Base-by-base conservation (phyloP, 1,140 invertebrate species). In the Saccostrea cuccullata region DNA sequence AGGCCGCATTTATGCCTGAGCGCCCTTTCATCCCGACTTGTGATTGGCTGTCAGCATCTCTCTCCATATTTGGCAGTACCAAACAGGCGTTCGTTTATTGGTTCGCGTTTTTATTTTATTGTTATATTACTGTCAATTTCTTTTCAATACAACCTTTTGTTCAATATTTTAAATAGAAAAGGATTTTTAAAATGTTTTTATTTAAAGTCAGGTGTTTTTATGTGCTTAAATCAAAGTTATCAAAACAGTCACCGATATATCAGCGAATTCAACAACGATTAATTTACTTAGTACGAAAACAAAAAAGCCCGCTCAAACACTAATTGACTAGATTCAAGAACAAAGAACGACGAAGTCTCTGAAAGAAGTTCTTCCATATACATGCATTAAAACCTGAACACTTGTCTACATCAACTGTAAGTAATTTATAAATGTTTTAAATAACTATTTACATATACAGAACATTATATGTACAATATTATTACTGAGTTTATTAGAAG, bases 31-130 rank as follows among this genome's bases (percentile, higher is more conserved):
- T 11, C 23, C 64, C 20, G 56, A 58, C 64, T 23, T 26, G 3
- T 70, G 64, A 20, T 70, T 70, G 64, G 64, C 64, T 70, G 64
- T 70, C 64, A 70, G 64, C 64, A 70, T 70, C 64, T 23, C 23
- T 70, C 23, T 70, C 64, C n/a, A 70, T 70, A 70, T 70, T 70
- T 70, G 64, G 64, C 64, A 70, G 64, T 70, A 70, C 64, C 64
- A 70, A 70, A 26, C 64, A 70, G 23, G 64, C 17, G 64, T 70
- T 70, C 64, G 64, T 70, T 70, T 70, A 23, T 20, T 70, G n/a
- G 23, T 70, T 70, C 64, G 64, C 64, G n/a, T 70, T 20, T 70
- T 11, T 15, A 70, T 20, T 23, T 23, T 70, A 23, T 70, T 70
- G 3, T 70, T 70, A 5, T 70, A 26, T n/a, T 70, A n/a, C 23